These are phyloP conservation scores for Brachyopa scutellaris DNA, from an alignment of 2,888 invertebrate species.

Conservation along the genomic window DNA sequence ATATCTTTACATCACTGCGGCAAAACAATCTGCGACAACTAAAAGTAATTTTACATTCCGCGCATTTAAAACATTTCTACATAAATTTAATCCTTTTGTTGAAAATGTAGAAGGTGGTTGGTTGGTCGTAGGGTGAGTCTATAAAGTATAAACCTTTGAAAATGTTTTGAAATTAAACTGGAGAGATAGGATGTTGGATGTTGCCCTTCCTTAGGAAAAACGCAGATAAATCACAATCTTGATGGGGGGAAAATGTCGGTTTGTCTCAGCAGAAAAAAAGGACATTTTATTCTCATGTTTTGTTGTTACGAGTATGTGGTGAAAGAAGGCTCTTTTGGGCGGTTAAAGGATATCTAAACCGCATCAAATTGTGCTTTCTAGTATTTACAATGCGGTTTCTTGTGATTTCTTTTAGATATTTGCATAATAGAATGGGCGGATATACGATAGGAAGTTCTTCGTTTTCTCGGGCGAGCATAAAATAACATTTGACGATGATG, in stretches of 20 bases:
- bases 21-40: constrained; percentile 46
- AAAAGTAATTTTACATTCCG: too few relatives aligned
- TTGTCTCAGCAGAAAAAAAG: constrained; percentile 40
- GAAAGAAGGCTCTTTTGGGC: too few relatives aligned
- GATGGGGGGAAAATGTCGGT: constrained; percentile 46
- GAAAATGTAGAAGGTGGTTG: too few relatives aligned
- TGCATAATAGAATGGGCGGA: too few relatives aligned
- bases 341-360: constrained; percentile 43
- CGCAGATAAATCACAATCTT: constrained; percentile 63
- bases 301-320: too few relatives aligned
- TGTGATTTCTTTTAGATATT: constrained; percentile 25
- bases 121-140: background rate
- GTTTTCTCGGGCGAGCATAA: too few relatives aligned
- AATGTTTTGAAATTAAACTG: constrained; percentile 18
- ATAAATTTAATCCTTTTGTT: constrained; percentile 56
- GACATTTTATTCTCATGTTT: constrained; percentile 35
- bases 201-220: constrained; percentile 20
- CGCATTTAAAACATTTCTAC: constrained; percentile 8
- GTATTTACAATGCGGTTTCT: constrained; percentile 27
- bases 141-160: background rate
- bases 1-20: background rate
- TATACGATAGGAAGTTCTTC: too few relatives aligned
- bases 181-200: constrained; percentile 9
- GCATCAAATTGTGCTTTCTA: constrained; percentile 50
- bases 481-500: too few relatives aligned